Conservation (phyloP, 1,140 invertebrate genomes). For the Scaptomyza graminum region DNA sequence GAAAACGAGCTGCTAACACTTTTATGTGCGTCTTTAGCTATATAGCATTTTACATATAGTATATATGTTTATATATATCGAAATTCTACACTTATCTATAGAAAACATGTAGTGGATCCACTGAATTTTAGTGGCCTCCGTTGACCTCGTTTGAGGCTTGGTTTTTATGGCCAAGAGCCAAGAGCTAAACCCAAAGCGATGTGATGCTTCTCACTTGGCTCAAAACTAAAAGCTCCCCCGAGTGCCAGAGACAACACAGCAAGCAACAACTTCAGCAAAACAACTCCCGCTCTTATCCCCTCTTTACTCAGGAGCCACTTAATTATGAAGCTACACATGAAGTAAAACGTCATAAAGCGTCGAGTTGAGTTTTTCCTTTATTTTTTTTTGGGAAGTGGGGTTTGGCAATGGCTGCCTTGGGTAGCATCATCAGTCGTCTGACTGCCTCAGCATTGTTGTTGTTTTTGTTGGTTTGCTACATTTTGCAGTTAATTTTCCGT, state of each 20-base stretch:
- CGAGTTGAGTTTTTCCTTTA: conserved; percentile 55
- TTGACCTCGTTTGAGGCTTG: conserved; percentile 77
- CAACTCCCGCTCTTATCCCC: conserved; percentile 2
- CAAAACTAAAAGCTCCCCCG: conserved; percentile 78
- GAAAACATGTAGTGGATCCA: conserved; percentile 28
- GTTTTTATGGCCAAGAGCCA: conserved; percentile 61
- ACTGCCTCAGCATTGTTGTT: conserved; percentile 43
- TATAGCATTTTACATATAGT: neutral
- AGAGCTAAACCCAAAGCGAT: conserved; percentile 57
- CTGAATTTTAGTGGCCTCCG: conserved; percentile 78
- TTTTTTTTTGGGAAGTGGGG: conserved; percentile 11
- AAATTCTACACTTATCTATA: conserved; percentile 8
- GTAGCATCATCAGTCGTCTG: conserved; percentile 61
- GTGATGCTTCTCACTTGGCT: conserved; percentile 79
- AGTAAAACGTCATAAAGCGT: conserved; percentile 81
- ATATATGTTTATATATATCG: conserved; percentile 22
- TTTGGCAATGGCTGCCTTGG: conserved; percentile 50
- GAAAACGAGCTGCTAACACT: conserved; percentile 79
- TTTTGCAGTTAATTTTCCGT: conserved; percentile 81
- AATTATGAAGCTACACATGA: conserved; percentile 81
- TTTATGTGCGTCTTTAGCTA: conserved; percentile 70
- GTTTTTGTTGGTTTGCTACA: conserved; percentile 44
- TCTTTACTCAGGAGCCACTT: conserved; percentile 58
- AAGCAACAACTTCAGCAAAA: conserved; percentile 29
- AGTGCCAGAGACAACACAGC: conserved; percentile 50